Evolutionary conservation across 2,888 invertebrate genomes (phyloP), one percentile per base, ranked within the genome.

Genomic region (Pterostichus madidus): DNA sequence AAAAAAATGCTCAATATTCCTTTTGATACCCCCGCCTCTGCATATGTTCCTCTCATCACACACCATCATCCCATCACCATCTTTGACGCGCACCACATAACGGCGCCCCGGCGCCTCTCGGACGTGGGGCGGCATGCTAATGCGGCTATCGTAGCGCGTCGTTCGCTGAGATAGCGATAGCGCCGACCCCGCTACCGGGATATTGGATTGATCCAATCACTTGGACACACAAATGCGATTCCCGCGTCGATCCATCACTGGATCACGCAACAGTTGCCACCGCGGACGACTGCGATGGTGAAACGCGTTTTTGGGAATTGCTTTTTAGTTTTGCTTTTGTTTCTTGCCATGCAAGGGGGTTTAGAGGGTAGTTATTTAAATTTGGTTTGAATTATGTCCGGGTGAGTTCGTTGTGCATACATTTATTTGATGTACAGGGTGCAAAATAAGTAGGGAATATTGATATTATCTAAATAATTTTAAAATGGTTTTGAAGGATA

Each of bases 131-230:
- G 56, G 77, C 53, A 77, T 77, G 77, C 77, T 77, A 77, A 77
- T 77, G 77, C 35, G n/a, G 32, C 32, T 56, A 77, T n/a, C n/a
- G n/a, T 77, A 77, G 77, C 53, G 73, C 13, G 31, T 5, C 44
- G 46, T 13, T 7, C 32, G 35, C 17, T 5, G 10, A 35, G 71
- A 71, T 71, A 71, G 71, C 39, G 44, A 71, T 39, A 39, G 17
- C 31, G 5, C 24, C 5, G 10, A 11, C 11, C 31, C 75, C 15
- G 56, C 8, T 59, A 35, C 15, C 53, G 32, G 53, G 56, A 46
- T 75, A 75, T 77, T 77, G 56, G 77, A 77, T 59, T 77, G 77
- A 77, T 56, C 77, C 77, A 77, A 77, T 77, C 53, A 77, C 76
- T 76, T 76, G 76, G 53, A 52, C 76, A 76, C 77, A 77, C 77